Conservation (phyloP, 2,888 invertebrate genomes). For the Cynaeus angustus region DNA sequence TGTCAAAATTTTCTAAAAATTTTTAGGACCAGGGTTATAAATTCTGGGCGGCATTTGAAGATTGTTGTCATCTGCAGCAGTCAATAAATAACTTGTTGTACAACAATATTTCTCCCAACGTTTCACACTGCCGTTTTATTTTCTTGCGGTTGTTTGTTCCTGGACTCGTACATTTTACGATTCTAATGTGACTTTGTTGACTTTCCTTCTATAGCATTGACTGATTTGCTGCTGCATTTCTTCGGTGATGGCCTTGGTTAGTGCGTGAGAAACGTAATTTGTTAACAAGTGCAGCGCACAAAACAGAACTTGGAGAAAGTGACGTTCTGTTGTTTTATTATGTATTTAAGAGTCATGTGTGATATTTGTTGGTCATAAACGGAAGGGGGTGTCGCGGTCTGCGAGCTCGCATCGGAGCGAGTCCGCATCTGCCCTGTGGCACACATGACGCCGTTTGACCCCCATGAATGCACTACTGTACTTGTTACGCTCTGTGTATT, state of each 20-base stretch:
- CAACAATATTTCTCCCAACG: neutral
- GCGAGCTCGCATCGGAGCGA: constrained; percentile 56
- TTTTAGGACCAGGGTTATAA: too few relatives aligned
- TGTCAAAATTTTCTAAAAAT: too few relatives aligned
- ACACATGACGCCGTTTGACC: constrained; percentile 58
- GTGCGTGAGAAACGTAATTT: constrained; percentile 15
- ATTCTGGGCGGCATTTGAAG: too few relatives aligned
- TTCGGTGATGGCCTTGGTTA: neutral
- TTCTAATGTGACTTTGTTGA: constrained; percentile 4
- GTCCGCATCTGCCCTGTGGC: constrained; percentile 57
- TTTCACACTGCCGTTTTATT: neutral
- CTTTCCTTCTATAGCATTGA: constrained; percentile 1
- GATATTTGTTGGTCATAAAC: constrained; percentile 51
- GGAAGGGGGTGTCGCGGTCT: constrained; percentile 59
- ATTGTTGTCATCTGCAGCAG: too few relatives aligned
- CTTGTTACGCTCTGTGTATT: constrained; percentile 55
- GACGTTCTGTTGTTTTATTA: constrained; percentile 36
- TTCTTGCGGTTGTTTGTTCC: constrained; percentile 2
- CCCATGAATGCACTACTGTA: constrained; percentile 53
- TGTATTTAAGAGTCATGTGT: constrained; percentile 50
- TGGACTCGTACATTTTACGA: neutral
- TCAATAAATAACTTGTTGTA: neutral
- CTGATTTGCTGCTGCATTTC: constrained; percentile 8
- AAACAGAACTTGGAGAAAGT: constrained; percentile 20
- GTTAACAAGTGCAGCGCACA: constrained; percentile 10